These are phyloP conservation scores for Otolemur crassicaudatus DNA, from an alignment of 2,797 vertebrate genomes.

Conservation along the genomic window DNA sequence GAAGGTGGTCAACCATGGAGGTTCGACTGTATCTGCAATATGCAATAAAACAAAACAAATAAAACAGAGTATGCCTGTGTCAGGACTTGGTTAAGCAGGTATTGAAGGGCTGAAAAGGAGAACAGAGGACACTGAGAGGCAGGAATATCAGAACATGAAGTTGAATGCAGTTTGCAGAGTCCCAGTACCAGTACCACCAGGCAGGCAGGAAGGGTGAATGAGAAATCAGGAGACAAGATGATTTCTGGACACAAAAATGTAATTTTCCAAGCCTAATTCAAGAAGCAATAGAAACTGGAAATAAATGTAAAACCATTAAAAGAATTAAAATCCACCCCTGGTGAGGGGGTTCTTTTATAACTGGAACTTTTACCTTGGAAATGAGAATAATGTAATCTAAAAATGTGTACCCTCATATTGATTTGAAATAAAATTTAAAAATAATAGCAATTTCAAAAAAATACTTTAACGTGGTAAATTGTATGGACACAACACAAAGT, in stretches of 20 bases:
- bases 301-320: neutral
- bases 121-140: neutral
- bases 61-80: no score
- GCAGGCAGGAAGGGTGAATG: neutral
- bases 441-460: no score
- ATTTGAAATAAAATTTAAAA: no score
- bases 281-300: slow-evolving; percentile 38
- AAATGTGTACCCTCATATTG: no score
- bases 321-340: no score
- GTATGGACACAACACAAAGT: neutral
- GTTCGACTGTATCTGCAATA: no score
- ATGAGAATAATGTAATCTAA: no score
- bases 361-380: no score
- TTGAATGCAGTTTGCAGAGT: neutral
- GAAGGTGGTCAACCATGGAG: no score
- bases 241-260: neutral
- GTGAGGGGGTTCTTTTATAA: no score
- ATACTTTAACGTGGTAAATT: no score
- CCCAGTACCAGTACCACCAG: neutral
- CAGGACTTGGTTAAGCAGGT: neutral
- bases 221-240: neutral
- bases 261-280: slow-evolving; percentile 18
- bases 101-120: neutral
- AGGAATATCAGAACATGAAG: neutral
- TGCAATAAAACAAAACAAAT: no score